A percentile compares a stretch with the other conserved stretches of the same genome.
phyloP scores from a whole-genome alignment of 2,113 vertebrate species.

The Apistogramma diplotaenia region DNA sequence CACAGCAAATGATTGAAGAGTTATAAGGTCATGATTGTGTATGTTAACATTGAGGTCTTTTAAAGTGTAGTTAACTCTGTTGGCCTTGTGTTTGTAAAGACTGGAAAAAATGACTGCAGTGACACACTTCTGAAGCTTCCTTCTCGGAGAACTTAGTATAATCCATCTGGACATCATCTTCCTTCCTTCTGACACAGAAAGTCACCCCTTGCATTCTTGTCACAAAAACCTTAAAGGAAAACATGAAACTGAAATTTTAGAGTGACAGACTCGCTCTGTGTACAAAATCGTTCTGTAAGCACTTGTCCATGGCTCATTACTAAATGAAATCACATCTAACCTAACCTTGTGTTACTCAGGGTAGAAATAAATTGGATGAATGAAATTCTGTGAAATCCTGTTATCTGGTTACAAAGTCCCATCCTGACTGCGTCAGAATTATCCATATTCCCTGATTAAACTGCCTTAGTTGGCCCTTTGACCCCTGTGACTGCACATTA shows the following conservation, averaged over 20 bases:
- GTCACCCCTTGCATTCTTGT: background rate
- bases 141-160: background rate
- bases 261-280: background rate
- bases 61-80: background rate
- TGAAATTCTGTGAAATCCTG: conserved; percentile 56
- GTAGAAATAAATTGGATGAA: conserved; percentile 57
- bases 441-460: conserved; percentile 6
- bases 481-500: background rate
- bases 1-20: background rate
- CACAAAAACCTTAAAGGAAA: background rate
- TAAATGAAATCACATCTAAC: conserved; percentile 45
- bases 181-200: background rate
- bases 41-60: background rate
- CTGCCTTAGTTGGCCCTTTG: background rate
- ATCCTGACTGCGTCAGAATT: conserved; percentile 22
- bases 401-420: conserved; percentile 52
- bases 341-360: conserved; percentile 27
- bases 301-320: conserved; percentile 29
- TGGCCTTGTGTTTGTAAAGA: background rate
- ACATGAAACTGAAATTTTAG: background rate
- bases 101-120: background rate
- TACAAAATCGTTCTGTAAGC: background rate
- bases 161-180: background rate
- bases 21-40: background rate
- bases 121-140: fast-evolving